Base-by-base conservation (phyloP, 2,888 invertebrate genomes). In the Arge pagana region DNA sequence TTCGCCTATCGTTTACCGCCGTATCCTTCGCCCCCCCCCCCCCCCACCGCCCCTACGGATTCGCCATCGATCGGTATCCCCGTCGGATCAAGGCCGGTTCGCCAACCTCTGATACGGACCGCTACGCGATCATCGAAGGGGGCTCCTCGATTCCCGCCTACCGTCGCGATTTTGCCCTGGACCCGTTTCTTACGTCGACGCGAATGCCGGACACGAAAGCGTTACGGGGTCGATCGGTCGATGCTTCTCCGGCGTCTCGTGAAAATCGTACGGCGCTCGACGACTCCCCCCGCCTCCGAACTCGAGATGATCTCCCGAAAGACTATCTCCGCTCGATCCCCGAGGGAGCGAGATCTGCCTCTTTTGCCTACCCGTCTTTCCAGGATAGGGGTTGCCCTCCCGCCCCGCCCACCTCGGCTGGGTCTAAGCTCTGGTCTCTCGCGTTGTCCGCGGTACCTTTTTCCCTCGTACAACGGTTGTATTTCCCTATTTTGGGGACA, bases 321-420 rank as follows among this genome's bases (percentile, higher is more conserved):
- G 73, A 74, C 74, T 75, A 74, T 75, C 76, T 75, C 67, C 64
- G 68, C 68, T 62, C 57, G 63, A 66, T 75, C 74, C 72, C 76
- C 63, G n/a, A 64, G 74, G 74, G 76, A 71, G 68, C 23, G 35
- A 35, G 45, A 68, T 64, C 65, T 69, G n/a, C 64, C 66, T 63
- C 65, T 65, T 68, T 31, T 45, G 31, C 31, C 45, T 35, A 45
- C 45, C 42, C 23, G 53, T 56, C 59, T 56, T n/a, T 62, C 63
- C 64, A 62, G 64, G 61, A 61, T 65, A 61, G 62, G 64, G 59
- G 59, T 60, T 58, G 53, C 53, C 36, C 31, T 50, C 19, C 13
- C n/a, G n/a, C n/a, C n/a, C n/a, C n/a, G n/a, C n/a, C n/a, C n/a
- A n/a, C n/a, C n/a, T n/a, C n/a, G n/a, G n/a, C n/a, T n/a, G n/a